Evolutionary conservation across 92 coral and sea anemone species (phyloP), one percentile per base, ranked within the genome.

Genomic region (Bergia sp.): DNA sequence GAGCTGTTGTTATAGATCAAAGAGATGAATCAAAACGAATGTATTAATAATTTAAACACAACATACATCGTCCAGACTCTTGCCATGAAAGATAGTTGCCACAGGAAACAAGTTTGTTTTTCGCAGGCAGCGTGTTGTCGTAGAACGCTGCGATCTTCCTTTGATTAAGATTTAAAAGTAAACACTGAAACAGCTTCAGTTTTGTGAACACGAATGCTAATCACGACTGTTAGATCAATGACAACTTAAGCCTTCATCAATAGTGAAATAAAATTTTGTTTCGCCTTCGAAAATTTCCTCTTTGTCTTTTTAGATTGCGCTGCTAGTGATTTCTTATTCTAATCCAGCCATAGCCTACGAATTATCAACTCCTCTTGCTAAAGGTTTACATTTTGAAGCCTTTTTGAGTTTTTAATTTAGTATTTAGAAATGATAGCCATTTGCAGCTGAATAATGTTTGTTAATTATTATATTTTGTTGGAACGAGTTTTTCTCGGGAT

Each of bases 1-100:
- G 87, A 47, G 79, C 64, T 84, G 87, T 84, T 84, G 87, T 84
- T 71, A 42, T 29, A 44, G 61, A 37, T 84, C 67, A 84, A 84
- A 84, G 79, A 37, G 23, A 8, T 69, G 78, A 72, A 80, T 42
- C 45, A 80, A 80, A 57, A 80, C 38, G 85, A 80, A 84, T 71
- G 87, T 13, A 84, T 84, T 69, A 84, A 84, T 71, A 71, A 69
- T 84, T 84, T 71, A 84, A 84, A 71, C 66, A 84, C 78, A 47
- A 47, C 55, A 84, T 37, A 84, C 16, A 12, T 45, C 43, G 41
- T 5, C 43, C 21, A 71, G 87, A 29, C 87, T 36, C 74, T 84
- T 72, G 78, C 78, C 87, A 67, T 23, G 64, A 71, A 84, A 71
- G 53, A 79, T 45, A 3, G 38, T 5, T 45, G n/a, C 61, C 53